A percentile compares a stretch with the other conserved stretches of the same genome.
These are phyloP conservation scores for Mus pahari DNA, from an alignment of 2,113 vertebrate genomes.

Conservation along the genomic window DNA sequence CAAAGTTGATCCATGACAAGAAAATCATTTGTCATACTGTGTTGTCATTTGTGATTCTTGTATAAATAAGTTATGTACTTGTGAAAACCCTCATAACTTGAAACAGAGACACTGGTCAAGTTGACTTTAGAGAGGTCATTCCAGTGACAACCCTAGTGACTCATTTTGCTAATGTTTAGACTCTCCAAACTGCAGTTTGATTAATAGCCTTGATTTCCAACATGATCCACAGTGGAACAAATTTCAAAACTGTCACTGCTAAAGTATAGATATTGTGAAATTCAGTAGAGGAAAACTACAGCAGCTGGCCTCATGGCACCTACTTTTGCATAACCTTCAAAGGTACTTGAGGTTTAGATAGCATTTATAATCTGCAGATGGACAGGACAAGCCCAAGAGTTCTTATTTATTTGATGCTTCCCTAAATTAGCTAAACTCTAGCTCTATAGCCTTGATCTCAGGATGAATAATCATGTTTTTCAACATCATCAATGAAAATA, in stretches of 20 bases:
- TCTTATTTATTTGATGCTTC: constrained; percentile 12
- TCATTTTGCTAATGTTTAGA: constrained; percentile 42
- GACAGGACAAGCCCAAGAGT: constrained; percentile 32
- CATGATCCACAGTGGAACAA: not conserved
- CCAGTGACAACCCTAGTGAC: not conserved
- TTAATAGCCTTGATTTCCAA: constrained; percentile 5
- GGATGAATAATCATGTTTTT: constrained; percentile 1
- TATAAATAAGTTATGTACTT: constrained; percentile 38
- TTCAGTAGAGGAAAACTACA: not conserved
- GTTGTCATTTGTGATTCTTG: not conserved
- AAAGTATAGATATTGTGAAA: not conserved
- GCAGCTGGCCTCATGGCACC: not conserved
- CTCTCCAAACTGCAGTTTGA: not conserved
- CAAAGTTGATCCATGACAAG: not conserved
- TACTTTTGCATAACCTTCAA: not conserved
- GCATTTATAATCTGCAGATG: constrained; percentile 49
- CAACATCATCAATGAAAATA: not conserved
- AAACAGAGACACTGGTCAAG: not conserved
- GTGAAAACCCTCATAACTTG: constrained; percentile 31
- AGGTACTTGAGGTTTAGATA: not conserved
- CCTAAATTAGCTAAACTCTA: constrained; percentile 49
- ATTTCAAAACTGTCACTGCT: constrained; percentile 46
- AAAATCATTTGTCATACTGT: not conserved
- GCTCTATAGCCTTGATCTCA: constrained; percentile 16
- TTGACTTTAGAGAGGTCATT: constrained; percentile 14